These are phyloP conservation scores for Chascanopsetta lugubris DNA, from an alignment of 2,113 vertebrate genomes.

Conservation along the genomic window DNA sequence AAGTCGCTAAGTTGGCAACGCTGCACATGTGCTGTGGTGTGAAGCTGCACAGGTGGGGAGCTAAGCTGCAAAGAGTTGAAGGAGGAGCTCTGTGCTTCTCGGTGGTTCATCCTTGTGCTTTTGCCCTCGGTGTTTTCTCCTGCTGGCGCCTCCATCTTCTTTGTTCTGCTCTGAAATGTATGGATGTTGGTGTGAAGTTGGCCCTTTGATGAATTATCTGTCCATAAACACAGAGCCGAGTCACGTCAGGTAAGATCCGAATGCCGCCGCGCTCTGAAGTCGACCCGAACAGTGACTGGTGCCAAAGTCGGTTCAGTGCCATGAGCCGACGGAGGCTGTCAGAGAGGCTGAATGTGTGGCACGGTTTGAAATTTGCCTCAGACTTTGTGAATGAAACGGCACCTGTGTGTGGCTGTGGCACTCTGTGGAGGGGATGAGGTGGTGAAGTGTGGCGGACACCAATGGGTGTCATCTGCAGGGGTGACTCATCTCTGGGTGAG, in stretches of 20 bases:
- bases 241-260: too few species aligned
- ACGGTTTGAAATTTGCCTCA: not conserved
- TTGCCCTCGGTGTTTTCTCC: too few species aligned
- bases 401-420: not conserved
- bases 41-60: too few species aligned
- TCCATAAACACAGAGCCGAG: not conserved
- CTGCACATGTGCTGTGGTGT: too few species aligned
- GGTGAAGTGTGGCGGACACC: not conserved
- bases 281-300: not conserved
- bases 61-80: slow-evolving; percentile 12
- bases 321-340: not conserved
- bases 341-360: not conserved
- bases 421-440: not conserved
- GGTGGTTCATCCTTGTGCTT: not conserved
- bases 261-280: too few species aligned
- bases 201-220: not conserved
- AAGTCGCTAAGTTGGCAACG: too few species aligned
- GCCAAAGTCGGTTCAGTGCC: not conserved
- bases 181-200: too few species aligned
- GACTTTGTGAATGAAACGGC: not conserved
- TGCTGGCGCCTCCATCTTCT: too few species aligned
- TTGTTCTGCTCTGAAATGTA: too few species aligned
- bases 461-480: not conserved
- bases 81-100: slow-evolving; percentile 24
- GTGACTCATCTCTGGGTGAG: slow-evolving; percentile 6